Evolutionary conservation across 35 echinoderm and acorn worm species (phyloP).

Genomic region (Amphiura filiformis): DNA sequence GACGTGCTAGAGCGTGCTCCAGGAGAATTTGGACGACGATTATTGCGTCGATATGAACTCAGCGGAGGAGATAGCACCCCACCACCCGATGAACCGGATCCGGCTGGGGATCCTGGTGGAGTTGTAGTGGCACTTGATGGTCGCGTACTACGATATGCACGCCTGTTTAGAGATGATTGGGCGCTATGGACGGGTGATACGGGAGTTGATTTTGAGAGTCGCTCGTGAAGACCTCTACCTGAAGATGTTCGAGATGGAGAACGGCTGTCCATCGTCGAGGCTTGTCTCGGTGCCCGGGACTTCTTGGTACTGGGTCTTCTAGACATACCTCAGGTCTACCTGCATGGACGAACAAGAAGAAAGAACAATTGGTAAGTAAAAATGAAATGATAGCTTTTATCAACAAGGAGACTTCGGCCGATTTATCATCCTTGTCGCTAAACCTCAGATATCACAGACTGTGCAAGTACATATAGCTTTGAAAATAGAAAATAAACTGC

Average conservation of each 20-base stretch:
- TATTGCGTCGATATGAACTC: background rate
- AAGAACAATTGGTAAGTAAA: background rate
- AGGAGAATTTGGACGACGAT: constrained; percentile 8
- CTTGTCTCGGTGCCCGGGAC: background rate
- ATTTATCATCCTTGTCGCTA: too few relatives aligned
- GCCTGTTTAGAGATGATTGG: background rate
- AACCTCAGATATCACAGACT: too few relatives aligned
- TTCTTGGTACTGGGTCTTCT: background rate
- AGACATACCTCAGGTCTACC: background rate
- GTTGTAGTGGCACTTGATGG: background rate
- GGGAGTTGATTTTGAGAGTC: background rate
- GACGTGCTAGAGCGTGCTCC: constrained; percentile 43
- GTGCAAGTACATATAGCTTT: too few relatives aligned
- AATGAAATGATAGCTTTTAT: too few relatives aligned
- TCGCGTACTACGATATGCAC: background rate
- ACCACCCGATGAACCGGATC: background rate
- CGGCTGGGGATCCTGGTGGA: background rate
- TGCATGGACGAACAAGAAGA: background rate
- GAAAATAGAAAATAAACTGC: too few relatives aligned
- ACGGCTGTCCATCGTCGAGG: background rate
- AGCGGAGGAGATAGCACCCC: background rate
- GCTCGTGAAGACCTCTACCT: background rate
- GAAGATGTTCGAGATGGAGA: background rate
- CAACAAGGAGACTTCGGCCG: too few relatives aligned
- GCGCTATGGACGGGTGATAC: background rate